Evolutionary conservation across 92 coral and sea anemone species (phyloP).

Genomic region (Actinernus sp.): DNA sequence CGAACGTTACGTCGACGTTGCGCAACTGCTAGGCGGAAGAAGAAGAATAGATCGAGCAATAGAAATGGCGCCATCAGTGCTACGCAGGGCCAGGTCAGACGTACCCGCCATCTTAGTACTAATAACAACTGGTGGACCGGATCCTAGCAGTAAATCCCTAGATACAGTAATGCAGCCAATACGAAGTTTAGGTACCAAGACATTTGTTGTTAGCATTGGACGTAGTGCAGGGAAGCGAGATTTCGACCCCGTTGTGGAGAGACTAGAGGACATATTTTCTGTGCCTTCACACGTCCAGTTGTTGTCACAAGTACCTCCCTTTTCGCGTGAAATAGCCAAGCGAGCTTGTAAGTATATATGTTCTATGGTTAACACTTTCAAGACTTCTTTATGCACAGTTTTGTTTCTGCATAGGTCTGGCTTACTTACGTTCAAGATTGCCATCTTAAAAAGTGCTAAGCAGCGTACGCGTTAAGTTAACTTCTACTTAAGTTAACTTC

Average conservation of each 20-base stretch:
- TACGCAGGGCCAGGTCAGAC: slow-evolving; percentile 38
- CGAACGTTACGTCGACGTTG: slow-evolving; percentile 35
- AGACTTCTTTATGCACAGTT: too few species aligned
- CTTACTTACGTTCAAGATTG: too few species aligned
- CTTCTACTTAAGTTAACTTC: too few species aligned
- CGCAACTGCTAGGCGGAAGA: slow-evolving; percentile 18
- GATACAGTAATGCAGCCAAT: slow-evolving; percentile 69
- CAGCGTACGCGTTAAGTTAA: too few species aligned
- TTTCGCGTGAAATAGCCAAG: too few species aligned
- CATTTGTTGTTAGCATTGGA: slow-evolving; percentile 69
- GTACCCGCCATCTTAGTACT: slow-evolving; percentile 67
- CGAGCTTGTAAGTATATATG: too few species aligned
- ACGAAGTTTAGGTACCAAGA: slow-evolving; percentile 64
- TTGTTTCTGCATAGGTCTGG: too few species aligned
- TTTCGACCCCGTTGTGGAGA: slow-evolving; percentile 42
- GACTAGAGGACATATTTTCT: slow-evolving; percentile 42
- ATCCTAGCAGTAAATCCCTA: slow-evolving; percentile 41
- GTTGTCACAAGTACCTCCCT: too few species aligned
- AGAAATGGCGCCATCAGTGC: slow-evolving; percentile 47
- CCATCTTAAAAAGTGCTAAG: too few species aligned
- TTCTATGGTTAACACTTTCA: too few species aligned
- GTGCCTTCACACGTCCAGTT: too few species aligned
- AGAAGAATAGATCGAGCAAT: slow-evolving; percentile 53
- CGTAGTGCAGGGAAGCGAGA: slow-evolving; percentile 28
- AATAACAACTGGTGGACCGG: slow-evolving; percentile 54